Base-by-base conservation (phyloP, 2,797 vertebrate species). In the Clarias platycephalus region DNA sequence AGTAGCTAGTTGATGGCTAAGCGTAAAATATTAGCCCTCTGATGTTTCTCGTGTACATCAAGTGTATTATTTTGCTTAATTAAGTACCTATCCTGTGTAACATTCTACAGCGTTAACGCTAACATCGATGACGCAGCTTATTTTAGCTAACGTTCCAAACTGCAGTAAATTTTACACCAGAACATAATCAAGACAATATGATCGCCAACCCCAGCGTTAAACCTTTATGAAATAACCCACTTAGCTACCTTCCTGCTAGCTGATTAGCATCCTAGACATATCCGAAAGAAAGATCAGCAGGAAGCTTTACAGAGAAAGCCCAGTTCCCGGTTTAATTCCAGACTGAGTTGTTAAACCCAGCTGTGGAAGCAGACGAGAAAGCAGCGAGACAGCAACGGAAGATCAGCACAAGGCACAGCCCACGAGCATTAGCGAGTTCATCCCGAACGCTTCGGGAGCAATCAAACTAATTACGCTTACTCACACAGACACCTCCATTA, bases 401-500 rank as follows among this genome's bases (percentile, higher is more conserved):
- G n/a, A 72, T 53, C 44, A 26, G 70, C 6, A 44, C 40, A 8
- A 44, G 40, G 24, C 40, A 15, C 70, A 26, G 26, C 40, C 70
- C 71, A 26, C n/a, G 2, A 57, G 26, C 49, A 0, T 31, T 20
- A 53, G 24, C 13, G 37, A 53, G 40, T 72, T 72, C 67, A 40
- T 68, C 67, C 67, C 20, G 18, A 71, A 24, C 6, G 24, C 72
- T 75, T 75, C 31, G 72, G 49, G 49, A 75, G 72, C 72, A 12
- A 55, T 75, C 18, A 12, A 31, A 75, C 53, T 31, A 55, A 57
- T 75, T 57, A 31, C 22, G 8, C 18, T 22, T 57, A 31, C 57
- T 57, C 26, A 76, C 31, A 76, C 72, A 76, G 18, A 76, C 72
- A 31, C 31, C 53, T 76, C 16, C 72, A 31, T 76, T 31, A 76